These are phyloP conservation scores for Threskiornis aethiopicus DNA, from an alignment of 2,797 vertebrate genomes.

Conservation along the genomic window DNA sequence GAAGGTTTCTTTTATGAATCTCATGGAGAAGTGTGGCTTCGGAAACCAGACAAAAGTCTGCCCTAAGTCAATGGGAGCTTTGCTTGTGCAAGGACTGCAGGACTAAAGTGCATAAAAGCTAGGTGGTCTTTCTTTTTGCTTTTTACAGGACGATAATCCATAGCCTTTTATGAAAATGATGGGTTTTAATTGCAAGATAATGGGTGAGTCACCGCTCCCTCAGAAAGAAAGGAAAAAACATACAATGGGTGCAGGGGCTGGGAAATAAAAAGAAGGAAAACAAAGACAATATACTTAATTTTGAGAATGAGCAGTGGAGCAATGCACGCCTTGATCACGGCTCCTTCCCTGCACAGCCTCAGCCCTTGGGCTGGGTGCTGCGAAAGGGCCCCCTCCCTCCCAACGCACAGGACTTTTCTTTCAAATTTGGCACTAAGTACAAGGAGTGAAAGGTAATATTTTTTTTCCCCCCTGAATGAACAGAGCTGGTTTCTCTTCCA, in stretches of 20 bases:
- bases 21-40: neutral
- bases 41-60: slow-evolving; percentile 5
- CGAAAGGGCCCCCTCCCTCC: neutral
- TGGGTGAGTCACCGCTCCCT: neutral
- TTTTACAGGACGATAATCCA: neutral
- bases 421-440: neutral
- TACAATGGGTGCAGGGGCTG: fast-evolving
- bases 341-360: neutral
- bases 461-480: neutral
- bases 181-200: neutral
- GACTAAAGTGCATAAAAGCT: neutral
- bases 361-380: neutral
- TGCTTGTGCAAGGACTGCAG: neutral
- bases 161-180: neutral
- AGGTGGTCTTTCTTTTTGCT: neutral
- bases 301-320: neutral
- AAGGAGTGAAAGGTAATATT: neutral
- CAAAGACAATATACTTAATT: neutral
- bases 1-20: neutral
- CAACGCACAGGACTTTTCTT: neutral
- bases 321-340: fast-evolving
- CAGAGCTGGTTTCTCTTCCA: slow-evolving; percentile 36
- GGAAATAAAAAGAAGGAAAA: neutral
- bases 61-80: neutral
- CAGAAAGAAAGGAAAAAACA: neutral